Evolutionary conservation across 2,797 vertebrate genomes (phyloP), one percentile per base, ranked within the genome.

Genomic region (Cygnus olor): DNA sequence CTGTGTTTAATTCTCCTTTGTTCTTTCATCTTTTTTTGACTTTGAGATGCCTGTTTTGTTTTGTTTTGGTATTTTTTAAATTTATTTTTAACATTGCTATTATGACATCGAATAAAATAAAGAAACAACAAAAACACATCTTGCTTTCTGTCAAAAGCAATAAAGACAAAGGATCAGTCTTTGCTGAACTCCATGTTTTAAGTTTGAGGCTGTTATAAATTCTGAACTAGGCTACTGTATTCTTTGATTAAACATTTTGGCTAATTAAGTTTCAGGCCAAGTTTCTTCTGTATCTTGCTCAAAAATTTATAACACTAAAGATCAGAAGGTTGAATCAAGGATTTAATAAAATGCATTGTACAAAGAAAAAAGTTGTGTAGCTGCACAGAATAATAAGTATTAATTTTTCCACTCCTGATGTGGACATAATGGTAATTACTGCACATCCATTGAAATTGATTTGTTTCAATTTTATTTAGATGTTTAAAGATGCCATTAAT

Each of bases 271-370:
- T 80, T 97, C 85, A 89, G 45, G 11, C 9, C 4, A 57, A 64
- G 73, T 90, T 95, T 96, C 92, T 96, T 76, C 56, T 42, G 61
- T 30, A 85, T 28, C 56, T 84, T 95, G 27, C 71, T 94, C 68
- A 90, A 95, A 94, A 76, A 86, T 93, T 95, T 97, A 96, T 96
- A 96, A 94, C 89, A 80, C 63, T 79, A 86, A 80, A 87, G 85
- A 94, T 96, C 88, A 96, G 77, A 96, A 89, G 82, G 57, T 93
- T 96, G 73, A 95, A 92, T 94, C 84, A 95, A 97, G 93, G 81
- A 95, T 97, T 96, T 96, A 95, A 96, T 94, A 97, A 93, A 96
- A 92, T 70, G 19, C 79, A 70, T 94, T 95, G 61, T 89, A 95
- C 71, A 95, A 90, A 95, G 79, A 93, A 95, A 94, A 81, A 85